Conservation (phyloP, 1,140 invertebrate species). For the Bombus superbus region DNA sequence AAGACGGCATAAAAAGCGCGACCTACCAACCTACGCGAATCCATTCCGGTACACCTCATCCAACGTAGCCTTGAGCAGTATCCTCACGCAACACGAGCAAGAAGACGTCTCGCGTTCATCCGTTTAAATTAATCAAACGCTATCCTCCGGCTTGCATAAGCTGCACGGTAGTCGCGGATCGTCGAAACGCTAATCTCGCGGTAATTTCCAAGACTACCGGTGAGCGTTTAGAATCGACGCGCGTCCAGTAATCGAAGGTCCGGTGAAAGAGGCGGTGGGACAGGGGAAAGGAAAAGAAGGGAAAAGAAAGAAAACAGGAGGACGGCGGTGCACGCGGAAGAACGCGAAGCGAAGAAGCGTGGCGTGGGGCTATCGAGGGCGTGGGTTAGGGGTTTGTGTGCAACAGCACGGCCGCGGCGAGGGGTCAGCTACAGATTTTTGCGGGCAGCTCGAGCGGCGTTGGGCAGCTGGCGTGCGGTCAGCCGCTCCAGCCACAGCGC, state of each 20-base stretch:
- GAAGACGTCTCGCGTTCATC: background rate
- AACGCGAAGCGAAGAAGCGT: constrained; percentile 1
- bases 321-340: background rate
- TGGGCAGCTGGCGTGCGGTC: constrained; percentile 81
- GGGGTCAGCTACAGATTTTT: constrained; percentile 78
- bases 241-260: background rate
- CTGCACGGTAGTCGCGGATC: constrained; percentile 21
- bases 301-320: too few species aligned
- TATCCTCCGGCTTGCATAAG: background rate
- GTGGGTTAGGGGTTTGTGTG: constrained; percentile 34
- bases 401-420: constrained; percentile 65
- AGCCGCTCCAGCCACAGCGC: constrained; percentile 76
- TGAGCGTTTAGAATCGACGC: constrained; percentile 18
- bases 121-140: constrained; percentile 9
- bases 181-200: constrained; percentile 9
- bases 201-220: constrained; percentile 27
- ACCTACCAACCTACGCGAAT: background rate
- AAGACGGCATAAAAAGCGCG: background rate
- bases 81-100: background rate
- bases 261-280: background rate
- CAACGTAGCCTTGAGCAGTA: background rate
- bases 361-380: constrained; percentile 13
- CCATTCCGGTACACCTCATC: background rate
- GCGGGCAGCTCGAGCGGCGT: constrained; percentile 73
- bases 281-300: too few species aligned